Base-by-base conservation (phyloP, 1,140 invertebrate genomes). In the Drosophila albomicans region DNA sequence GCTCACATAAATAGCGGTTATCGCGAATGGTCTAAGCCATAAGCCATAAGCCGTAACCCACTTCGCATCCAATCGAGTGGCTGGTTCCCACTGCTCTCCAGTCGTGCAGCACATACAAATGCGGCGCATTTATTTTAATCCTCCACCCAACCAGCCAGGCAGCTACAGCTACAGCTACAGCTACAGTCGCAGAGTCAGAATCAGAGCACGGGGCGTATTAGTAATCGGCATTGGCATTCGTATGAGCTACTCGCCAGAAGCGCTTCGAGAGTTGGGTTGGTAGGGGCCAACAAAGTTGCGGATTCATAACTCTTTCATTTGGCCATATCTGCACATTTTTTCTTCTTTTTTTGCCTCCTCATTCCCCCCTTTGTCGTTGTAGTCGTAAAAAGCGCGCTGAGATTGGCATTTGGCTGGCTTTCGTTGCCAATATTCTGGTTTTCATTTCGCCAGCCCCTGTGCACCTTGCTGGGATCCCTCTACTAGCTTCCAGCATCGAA, bases 231-330 rank as follows among this genome's bases (percentile, higher is more conserved):
- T 85, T 85, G 82, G 82, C 78, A 85, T 85, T 79, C 81, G 74
- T 71, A 71, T 38, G 56, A 67, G 79, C 63, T 70, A 35, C 25
- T 51, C 64, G 82, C 82, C 59, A 77, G 65, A 86, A 77, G 84
- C 54, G 79, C 63, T 57, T 7, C 46, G 69, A 54, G 70, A 69
- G 35, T 8, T 20, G 46, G 32, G n/a, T 38, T 15, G 10, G 20
- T 2, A 67, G 46, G 46, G 38, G 46, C 51, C 85, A 85, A 88
- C 84, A 85, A 88, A 89, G 85, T 88, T 88, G 81, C 85, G 85
- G 81, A 89, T 89, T 90, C 85, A 89, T 89, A 88, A 88, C 85
- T 88, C 85, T 88, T 88, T 88, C 85, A 89, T 88, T 88, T 89
- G 81, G 78, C 85, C 71, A 89, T 85, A 89, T 85, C 85, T 89